These are phyloP conservation scores for Macropus fuliginosus DNA, from an alignment of 2,797 vertebrate species.

Conservation along the genomic window DNA sequence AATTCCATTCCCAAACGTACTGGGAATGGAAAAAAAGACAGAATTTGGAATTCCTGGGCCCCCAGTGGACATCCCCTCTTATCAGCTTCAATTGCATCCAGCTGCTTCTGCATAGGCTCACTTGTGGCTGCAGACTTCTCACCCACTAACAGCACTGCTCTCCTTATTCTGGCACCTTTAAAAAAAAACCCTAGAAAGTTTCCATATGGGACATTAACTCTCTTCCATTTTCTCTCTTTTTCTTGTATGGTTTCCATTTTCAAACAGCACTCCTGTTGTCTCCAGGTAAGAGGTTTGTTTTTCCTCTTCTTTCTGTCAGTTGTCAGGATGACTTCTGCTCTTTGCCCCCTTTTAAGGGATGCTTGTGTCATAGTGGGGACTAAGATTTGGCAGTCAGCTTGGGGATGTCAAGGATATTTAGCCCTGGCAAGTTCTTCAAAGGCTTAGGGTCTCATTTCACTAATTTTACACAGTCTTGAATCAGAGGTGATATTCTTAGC, in stretches of 20 bases:
- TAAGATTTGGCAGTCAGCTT: slow-evolving; percentile 7
- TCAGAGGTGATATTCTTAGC: slow-evolving; percentile 28
- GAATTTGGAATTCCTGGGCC: slow-evolving; percentile 41
- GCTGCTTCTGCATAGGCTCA: slow-evolving; percentile 61
- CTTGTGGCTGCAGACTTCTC: slow-evolving; percentile 71
- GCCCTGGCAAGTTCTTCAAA: slow-evolving; percentile 46
- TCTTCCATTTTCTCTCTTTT: slow-evolving; percentile 82
- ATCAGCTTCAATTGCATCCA: slow-evolving; percentile 57
- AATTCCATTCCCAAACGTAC: slow-evolving; percentile 29
- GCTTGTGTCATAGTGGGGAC: not conserved
- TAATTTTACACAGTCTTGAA: slow-evolving; percentile 31
- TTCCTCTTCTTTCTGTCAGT: slow-evolving; percentile 49
- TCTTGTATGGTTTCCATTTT: slow-evolving; percentile 78
- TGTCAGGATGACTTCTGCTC: slow-evolving; percentile 49
- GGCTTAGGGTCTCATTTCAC: slow-evolving; percentile 29
- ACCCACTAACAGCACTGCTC: slow-evolving; percentile 67
- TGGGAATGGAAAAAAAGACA: not conserved
- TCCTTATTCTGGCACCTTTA: slow-evolving; percentile 57
- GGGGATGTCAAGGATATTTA: not conserved
- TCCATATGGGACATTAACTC: slow-evolving; percentile 78
- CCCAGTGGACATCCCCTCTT: slow-evolving; percentile 22
- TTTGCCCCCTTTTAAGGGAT: slow-evolving; percentile 44
- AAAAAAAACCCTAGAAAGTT: slow-evolving; percentile 70
- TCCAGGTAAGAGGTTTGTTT: slow-evolving; percentile 89
- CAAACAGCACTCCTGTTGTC: slow-evolving; percentile 92